A percentile compares a stretch with the other conserved stretches of the same genome.
phyloP scores from a whole-genome alignment of 2,888 invertebrate genomes.

The Lysandra bellargus region DNA sequence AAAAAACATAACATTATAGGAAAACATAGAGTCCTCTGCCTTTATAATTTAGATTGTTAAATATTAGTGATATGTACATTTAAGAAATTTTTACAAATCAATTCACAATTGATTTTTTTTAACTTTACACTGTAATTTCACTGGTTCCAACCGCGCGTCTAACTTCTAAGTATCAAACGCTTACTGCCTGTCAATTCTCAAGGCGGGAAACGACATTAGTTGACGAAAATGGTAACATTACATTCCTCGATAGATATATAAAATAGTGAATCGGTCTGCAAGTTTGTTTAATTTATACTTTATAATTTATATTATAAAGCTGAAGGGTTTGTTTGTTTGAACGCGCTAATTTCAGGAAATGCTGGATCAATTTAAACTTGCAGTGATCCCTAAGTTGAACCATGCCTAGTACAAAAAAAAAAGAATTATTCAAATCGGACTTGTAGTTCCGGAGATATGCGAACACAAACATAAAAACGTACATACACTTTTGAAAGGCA shows the following conservation, averaged over 20 bases:
- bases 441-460: too few species aligned
- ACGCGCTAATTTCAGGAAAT: background rate
- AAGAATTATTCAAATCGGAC: too few species aligned
- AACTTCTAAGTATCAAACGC: constrained; percentile 49
- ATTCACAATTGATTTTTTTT: background rate
- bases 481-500: too few species aligned
- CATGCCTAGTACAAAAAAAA: too few species aligned
- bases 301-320: background rate
- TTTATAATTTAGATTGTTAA: constrained; percentile 28
- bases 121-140: background rate
- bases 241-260: background rate
- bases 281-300: background rate
- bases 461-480: too few species aligned
- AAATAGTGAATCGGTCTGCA: background rate
- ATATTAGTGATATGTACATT: background rate
- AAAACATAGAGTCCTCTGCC: constrained; percentile 32
- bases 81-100: too few species aligned
- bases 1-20: constrained; percentile 17
- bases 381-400: too few species aligned
- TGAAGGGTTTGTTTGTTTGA: background rate
- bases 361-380: too few species aligned
- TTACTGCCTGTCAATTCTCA: constrained; percentile 43
- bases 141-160: constrained; percentile 45
- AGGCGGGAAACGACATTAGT: constrained; percentile 43
- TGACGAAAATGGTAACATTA: constrained; percentile 40